Evolutionary conservation across 2,797 vertebrate genomes (phyloP).

Genomic region (Oreortyx pictus): DNA sequence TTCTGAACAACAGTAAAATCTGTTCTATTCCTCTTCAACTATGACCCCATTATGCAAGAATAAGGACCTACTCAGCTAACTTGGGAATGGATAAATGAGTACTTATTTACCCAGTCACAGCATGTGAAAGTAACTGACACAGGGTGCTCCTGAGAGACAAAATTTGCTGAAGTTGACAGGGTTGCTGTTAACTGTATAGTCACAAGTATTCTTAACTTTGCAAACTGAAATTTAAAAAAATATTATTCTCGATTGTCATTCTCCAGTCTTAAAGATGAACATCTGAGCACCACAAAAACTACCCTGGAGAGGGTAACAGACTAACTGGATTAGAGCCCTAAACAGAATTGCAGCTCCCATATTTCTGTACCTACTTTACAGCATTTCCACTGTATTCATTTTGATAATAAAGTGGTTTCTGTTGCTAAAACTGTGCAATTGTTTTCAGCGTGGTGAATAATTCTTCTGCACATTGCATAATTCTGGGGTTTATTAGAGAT

Average conservation of each 20-base stretch:
- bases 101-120: conserved; percentile 49
- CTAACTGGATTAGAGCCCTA: background rate
- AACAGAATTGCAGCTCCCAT: background rate
- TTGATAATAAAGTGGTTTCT: background rate
- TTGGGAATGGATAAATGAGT: conserved; percentile 43
- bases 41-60: conserved; percentile 14
- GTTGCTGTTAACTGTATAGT: background rate
- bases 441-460: background rate
- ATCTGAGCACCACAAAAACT: background rate
- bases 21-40: background rate
- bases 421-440: background rate
- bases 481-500: background rate
- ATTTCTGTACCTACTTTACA: background rate
- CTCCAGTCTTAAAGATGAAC: background rate
- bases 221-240: background rate
- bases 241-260: background rate
- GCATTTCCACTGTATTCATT: background rate
- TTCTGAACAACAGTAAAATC: conserved; percentile 4
- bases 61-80: conserved; percentile 32
- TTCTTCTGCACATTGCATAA: background rate
- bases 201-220: background rate
- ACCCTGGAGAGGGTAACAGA: background rate
- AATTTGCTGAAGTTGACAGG: background rate
- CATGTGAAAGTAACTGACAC: background rate
- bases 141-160: conserved; percentile 39